These are phyloP conservation scores for Hyles lineata DNA, from an alignment of 2,888 invertebrate species.

Conservation along the genomic window DNA sequence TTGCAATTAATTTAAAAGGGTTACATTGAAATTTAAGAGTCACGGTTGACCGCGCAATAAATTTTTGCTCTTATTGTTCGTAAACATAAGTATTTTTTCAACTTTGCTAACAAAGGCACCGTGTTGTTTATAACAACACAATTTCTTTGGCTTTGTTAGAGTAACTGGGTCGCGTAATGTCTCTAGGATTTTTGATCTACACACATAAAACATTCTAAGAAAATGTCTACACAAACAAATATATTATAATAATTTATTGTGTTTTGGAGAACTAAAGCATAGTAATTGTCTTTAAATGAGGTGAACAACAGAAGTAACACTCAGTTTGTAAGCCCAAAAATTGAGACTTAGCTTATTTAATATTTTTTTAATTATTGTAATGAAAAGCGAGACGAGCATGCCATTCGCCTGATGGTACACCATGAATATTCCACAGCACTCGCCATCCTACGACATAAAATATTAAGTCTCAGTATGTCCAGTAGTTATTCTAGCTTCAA, in stretches of 20 bases:
- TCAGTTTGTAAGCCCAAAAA: too few species aligned
- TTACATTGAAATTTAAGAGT: not conserved
- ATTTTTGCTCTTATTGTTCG: conserved; percentile 3
- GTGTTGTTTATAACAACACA: not conserved
- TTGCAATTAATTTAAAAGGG: not conserved
- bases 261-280: not conserved
- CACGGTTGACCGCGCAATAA: not conserved
- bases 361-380: too few species aligned
- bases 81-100: not conserved
- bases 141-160: not conserved
- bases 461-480: too few species aligned
- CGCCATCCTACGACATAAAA: too few species aligned
- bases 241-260: not conserved
- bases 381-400: too few species aligned
- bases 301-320: too few species aligned
- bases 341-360: too few species aligned
- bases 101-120: not conserved
- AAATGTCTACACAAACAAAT: not conserved
- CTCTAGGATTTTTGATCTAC: not conserved
- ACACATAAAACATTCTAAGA: not conserved
- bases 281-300: too few species aligned
- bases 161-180: not conserved
- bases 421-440: too few species aligned
- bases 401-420: too few species aligned
- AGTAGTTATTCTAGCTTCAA: too few species aligned